These are phyloP conservation scores for Felis chaus DNA, from an alignment of 2,113 vertebrate genomes.

Conservation along the genomic window DNA sequence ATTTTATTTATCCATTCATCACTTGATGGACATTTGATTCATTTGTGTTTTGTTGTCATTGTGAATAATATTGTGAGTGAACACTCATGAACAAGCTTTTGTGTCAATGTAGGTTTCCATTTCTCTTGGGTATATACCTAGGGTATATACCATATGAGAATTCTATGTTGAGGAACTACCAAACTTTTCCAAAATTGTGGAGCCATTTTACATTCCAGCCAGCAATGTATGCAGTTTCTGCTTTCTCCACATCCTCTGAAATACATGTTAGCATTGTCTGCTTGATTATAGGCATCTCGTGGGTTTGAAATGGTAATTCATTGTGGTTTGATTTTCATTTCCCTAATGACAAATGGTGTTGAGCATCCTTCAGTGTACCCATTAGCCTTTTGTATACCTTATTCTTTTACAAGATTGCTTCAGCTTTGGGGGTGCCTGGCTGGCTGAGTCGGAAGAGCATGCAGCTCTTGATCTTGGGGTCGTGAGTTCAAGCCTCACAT, in stretches of 20 bases:
- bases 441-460: background rate
- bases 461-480: background rate
- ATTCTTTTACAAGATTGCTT: background rate
- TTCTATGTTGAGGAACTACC: background rate
- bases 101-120: background rate
- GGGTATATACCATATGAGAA: background rate
- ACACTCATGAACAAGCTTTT: background rate
- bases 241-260: background rate
- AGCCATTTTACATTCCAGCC: background rate
- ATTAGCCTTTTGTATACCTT: background rate
- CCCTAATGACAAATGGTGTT: background rate
- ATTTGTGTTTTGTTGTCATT: background rate
- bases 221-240: background rate
- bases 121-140: background rate
- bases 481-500: background rate
- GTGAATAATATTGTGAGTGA: background rate
- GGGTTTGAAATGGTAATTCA: background rate
- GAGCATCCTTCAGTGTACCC: background rate
- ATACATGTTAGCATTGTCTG: background rate
- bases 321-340: background rate
- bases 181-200: background rate
- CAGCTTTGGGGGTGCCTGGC: background rate
- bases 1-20: background rate
- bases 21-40: background rate
- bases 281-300: background rate